Conservation (phyloP, 2,113 vertebrate genomes). For the Cyprinus carpio region DNA sequence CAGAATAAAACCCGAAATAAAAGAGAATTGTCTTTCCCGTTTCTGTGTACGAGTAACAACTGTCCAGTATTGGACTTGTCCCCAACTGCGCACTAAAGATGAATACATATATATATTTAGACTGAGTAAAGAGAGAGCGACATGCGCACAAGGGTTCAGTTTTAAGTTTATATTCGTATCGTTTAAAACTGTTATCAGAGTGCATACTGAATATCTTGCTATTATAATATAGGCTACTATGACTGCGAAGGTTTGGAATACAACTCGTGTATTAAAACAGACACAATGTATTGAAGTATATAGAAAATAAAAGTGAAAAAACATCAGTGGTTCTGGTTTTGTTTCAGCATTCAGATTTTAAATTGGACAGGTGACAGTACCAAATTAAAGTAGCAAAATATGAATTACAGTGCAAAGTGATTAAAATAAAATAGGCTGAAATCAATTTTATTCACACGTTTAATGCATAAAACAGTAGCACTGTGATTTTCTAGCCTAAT, state of each 20-base stretch:
- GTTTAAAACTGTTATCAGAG: neutral
- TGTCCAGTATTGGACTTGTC: neutral
- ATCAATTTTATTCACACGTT: too few relatives aligned
- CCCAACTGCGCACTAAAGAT: slow-evolving; percentile 10
- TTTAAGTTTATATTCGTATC: neutral
- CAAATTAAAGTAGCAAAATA: too few relatives aligned
- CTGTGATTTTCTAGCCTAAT: too few relatives aligned
- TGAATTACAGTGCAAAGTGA: too few relatives aligned
- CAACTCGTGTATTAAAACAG: neutral
- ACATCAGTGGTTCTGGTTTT: too few relatives aligned
- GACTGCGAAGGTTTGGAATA: neutral
- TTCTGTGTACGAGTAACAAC: neutral
- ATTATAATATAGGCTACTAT: neutral
- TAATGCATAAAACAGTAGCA: too few relatives aligned
- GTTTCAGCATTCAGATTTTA: too few relatives aligned
- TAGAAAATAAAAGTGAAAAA: too few relatives aligned
- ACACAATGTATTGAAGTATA: too few relatives aligned
- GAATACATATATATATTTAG: too few relatives aligned
- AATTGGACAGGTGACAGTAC: too few relatives aligned
- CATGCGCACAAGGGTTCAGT: slow-evolving; percentile 50
- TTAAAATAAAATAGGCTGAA: too few relatives aligned
- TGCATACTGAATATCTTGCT: neutral
- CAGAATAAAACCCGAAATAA: slow-evolving; percentile 32
- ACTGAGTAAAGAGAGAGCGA: slow-evolving; percentile 41
- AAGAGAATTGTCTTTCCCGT: neutral